These are phyloP conservation scores for Drosophila infuscata DNA, from an alignment of 2,888 invertebrate species.

Conservation along the genomic window DNA sequence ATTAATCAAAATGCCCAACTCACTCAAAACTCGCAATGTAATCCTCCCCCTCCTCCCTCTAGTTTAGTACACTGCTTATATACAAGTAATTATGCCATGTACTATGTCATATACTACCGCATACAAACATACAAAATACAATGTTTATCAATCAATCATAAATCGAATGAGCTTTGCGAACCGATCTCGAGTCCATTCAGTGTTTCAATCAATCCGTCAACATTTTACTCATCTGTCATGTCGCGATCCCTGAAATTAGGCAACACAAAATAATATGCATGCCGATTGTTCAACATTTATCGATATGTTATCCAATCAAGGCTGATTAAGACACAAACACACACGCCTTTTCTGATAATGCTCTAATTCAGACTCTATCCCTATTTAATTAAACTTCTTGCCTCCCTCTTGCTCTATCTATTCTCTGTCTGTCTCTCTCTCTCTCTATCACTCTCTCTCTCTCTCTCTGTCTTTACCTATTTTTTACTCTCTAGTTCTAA, in stretches of 20 bases:
- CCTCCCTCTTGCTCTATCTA: slow-evolving; percentile 4
- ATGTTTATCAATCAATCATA: slow-evolving; percentile 16
- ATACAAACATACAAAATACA: slow-evolving; percentile 29
- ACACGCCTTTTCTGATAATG: slow-evolving; percentile 13
- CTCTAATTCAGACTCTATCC: slow-evolving; percentile 15
- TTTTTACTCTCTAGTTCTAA: slow-evolving; percentile 9
- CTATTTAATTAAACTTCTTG: neutral
- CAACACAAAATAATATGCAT: slow-evolving; percentile 17
- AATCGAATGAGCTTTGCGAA: slow-evolving; percentile 17
- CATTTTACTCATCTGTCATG: slow-evolving; percentile 24
- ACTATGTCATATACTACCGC: slow-evolving; percentile 35
- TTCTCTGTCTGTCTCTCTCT: slow-evolving; percentile 14
- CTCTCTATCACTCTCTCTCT: neutral
- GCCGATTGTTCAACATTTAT: slow-evolving; percentile 29
- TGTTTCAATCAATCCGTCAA: slow-evolving; percentile 22
- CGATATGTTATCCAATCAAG: slow-evolving; percentile 15
- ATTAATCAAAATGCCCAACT: slow-evolving; percentile 35
- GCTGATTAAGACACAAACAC: slow-evolving; percentile 10
- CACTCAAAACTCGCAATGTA: slow-evolving; percentile 37
- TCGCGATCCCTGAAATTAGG: slow-evolving; percentile 6
- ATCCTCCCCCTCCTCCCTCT: slow-evolving; percentile 14
- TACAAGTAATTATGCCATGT: slow-evolving; percentile 44
- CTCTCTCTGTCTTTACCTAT: slow-evolving; percentile 5
- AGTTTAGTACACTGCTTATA: slow-evolving; percentile 33
- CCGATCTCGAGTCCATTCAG: slow-evolving; percentile 13